Base-by-base conservation (phyloP, 2,113 vertebrate species). In the Indicator indicator region DNA sequence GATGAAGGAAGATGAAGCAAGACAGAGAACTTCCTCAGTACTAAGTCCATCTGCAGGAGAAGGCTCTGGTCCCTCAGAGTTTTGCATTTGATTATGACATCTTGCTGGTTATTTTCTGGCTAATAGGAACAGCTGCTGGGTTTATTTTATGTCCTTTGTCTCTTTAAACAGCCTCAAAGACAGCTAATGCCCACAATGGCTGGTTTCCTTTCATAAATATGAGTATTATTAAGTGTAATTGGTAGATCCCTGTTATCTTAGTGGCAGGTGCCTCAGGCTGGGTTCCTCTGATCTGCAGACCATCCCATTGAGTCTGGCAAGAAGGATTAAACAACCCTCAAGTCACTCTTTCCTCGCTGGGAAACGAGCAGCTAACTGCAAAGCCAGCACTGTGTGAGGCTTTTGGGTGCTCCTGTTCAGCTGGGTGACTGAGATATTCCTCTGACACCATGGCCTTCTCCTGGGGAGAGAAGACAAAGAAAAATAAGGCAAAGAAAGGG, bases 91-190 rank as follows among this genome's bases (percentile, higher is more conserved):
- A 48, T 82, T 90, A 56, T 85, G 67, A 16, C 38, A 42, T 60
- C 89, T 82, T 9, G 1, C 28, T 1, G 4, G 64, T 83, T 93
- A 59, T 93, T 92, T 93, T 59, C 86, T n/a, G 58, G 21, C 36
- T 81, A 56, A 81, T 10, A 42, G 69, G 74, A 42, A 77, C 92
- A 68, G 65, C 81, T 81, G 56, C 77, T 81, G 84, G 26, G 30
- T 94, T 94, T 74, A 32, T 86, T 90, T 90, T 75, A 30, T 33
- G 46, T 44, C 44, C 38, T 89, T 89, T 63, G 54, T 82, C 65
- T 86, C 70, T 87, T 78, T 63, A 75, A 82, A 65, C 63, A 46
- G 52, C 4, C 42, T 60, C 77, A 89, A 63, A 94, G 74, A 11
- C 73, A 84, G 42, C 70, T 70, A 36, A 52, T 88, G 85, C 32